Base-by-base conservation (phyloP, 2,888 invertebrate genomes). In the Steinernema hermaphroditum region DNA sequence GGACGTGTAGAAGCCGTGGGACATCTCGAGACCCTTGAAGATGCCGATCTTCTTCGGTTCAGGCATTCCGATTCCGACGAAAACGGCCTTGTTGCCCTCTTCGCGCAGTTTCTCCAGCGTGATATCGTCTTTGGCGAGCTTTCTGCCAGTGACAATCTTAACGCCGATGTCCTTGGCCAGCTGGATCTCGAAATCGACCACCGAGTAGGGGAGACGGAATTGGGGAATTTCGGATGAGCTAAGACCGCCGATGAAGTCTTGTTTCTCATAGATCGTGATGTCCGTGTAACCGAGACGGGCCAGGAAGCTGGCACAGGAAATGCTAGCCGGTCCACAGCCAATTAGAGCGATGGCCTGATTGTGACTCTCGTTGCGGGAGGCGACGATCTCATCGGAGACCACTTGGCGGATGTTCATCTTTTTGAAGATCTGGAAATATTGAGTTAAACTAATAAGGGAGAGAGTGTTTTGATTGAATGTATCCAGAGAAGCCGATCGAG, bases 181-280 rank as follows among this genome's bases (percentile, higher is more conserved):
- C 69, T 93, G 90, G 16, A 96, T 91, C 89, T 98, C 98, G 88
- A 93, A 98, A 83, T 93, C 91, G 0, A 98, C 94, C 0, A 93
- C 94, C 76, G 93, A 92, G 83, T 91, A 92, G 0, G 98, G 97
- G 32, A 98, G 90, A 50, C 98, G 93, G 87, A 94, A 98, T 87
- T 97, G 96, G 0, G 97, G 97, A 80, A 97, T 97, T 89, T 98
- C 97, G 0, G 94, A 91, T 0, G 95, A 91, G 87, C 96, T 93
- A 16, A 98, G 89, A 1, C 98, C 97, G 12, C 98, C 98, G 68
- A 94, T 88, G 86, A 91, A 94, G 0, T 91, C 88, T 81, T 93
- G 90, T 87, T 93, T 94, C 87, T 98, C 98, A 87, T 93, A 97
- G 76, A 98, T 92, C 0, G 93, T 94, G 27, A 98, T 89, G 85